A percentile compares a stretch with the other conserved stretches of the same genome.
Evolutionary conservation across 1,140 invertebrate genomes (phyloP).

Genomic region (Helicoverpa armigera): DNA sequence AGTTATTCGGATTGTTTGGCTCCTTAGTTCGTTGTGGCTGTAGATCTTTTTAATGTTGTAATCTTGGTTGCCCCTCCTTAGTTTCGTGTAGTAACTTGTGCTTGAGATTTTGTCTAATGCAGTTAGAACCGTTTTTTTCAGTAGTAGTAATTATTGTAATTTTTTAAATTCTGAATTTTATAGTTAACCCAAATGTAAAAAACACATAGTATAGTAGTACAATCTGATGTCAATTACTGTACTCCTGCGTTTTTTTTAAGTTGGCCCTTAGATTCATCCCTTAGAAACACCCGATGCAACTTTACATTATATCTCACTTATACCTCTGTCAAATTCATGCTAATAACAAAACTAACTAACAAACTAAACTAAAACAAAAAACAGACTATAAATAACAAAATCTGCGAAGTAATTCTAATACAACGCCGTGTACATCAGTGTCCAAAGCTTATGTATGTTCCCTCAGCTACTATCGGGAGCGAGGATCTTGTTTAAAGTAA

Average conservation of each 20-base stretch:
- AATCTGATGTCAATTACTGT: neutral
- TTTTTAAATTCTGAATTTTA: neutral
- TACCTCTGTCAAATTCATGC: neutral
- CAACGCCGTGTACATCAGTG: conserved; percentile 4
- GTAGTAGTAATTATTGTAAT: neutral
- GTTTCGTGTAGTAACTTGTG: too few species aligned
- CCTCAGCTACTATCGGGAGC: conserved; percentile 60
- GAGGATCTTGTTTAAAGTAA: conserved; percentile 73
- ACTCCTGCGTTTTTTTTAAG: neutral
- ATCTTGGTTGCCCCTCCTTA: too few species aligned
- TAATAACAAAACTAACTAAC: neutral
- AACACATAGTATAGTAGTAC: too few species aligned
- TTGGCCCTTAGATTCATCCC: neutral
- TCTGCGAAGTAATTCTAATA: conserved; percentile 25
- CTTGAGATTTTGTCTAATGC: too few species aligned
- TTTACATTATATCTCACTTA: neutral
- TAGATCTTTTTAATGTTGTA: conserved; percentile 18
- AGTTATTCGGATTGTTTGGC: conserved; percentile 35
- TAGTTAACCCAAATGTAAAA: neutral
- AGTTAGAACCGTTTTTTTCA: too few species aligned
- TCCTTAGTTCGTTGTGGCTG: conserved; percentile 24
- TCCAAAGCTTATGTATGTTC: conserved; percentile 30
- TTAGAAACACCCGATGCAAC: neutral
- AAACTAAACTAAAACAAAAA: neutral
- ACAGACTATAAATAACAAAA: conserved; percentile 22